Conservation (phyloP, 1,140 invertebrate genomes). For the Meloidogyne floridensis region DNA sequence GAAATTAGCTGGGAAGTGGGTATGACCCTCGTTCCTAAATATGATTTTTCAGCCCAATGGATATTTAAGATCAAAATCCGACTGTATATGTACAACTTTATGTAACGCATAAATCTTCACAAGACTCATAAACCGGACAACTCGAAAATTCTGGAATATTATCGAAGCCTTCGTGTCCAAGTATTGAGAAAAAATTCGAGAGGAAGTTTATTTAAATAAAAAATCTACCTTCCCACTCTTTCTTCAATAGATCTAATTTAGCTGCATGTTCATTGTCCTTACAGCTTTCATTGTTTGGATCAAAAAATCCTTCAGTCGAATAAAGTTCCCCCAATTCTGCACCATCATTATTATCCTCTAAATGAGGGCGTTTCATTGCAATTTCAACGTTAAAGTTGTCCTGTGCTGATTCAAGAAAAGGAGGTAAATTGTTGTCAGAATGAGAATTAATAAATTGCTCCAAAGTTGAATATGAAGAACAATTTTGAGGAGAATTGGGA, state of each 20-base stretch:
- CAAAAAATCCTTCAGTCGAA: slow-evolving; percentile 1
- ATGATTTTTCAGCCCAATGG: too few relatives aligned
- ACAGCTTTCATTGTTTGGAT: neutral
- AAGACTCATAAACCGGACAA: too few relatives aligned
- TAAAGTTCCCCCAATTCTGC: neutral
- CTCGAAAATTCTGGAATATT: too few relatives aligned
- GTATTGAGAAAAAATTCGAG: too few relatives aligned
- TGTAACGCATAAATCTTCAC: too few relatives aligned
- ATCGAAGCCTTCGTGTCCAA: too few relatives aligned
- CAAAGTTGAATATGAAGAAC: neutral
- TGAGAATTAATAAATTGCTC: neutral
- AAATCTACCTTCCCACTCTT: neutral
- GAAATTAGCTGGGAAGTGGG: too few relatives aligned
- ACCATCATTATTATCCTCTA: neutral
- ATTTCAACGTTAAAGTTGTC: neutral
- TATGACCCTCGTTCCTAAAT: too few relatives aligned
- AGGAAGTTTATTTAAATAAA: neutral
- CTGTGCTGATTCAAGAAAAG: slow-evolving; percentile 3
- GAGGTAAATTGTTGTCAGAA: neutral
- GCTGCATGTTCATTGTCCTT: neutral
- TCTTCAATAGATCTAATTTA: neutral
- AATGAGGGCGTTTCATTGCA: neutral
- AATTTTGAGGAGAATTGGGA: neutral
- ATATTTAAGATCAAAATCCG: too few relatives aligned
- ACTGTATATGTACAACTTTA: too few relatives aligned